phyloP scores from a whole-genome alignment of 2,113 vertebrate genomes.

The Gobio gobio region DNA sequence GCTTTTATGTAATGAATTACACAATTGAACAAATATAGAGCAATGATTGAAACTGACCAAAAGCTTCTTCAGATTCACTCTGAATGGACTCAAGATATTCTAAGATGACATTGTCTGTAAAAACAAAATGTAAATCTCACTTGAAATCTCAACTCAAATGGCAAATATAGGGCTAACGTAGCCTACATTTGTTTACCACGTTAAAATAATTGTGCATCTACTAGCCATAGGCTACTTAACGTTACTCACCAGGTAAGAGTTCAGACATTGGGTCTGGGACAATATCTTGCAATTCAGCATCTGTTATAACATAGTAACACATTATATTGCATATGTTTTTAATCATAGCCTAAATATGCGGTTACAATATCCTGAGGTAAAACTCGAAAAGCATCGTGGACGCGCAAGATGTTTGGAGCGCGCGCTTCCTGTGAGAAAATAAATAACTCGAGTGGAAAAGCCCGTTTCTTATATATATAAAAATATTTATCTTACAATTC shows the following conservation, averaged over 20 bases:
- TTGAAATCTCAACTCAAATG: background rate
- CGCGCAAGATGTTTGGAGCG: background rate
- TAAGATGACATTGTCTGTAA: background rate
- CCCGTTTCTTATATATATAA: background rate
- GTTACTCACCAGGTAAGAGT: constrained; percentile 42
- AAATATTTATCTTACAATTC: background rate
- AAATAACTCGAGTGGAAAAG: background rate
- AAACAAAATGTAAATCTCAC: background rate
- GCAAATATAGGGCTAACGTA: background rate
- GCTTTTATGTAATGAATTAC: background rate
- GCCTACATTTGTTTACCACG: background rate
- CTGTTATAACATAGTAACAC: background rate
- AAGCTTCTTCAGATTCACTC: constrained; percentile 30
- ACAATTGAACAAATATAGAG: background rate
- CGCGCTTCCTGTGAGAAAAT: too few species aligned
- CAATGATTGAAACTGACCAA: constrained; percentile 21
- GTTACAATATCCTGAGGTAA: background rate
- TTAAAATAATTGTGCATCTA: background rate
- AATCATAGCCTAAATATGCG: background rate
- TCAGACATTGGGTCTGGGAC: background rate
- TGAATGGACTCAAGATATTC: background rate
- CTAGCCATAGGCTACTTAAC: background rate
- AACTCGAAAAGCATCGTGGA: background rate
- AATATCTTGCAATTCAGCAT: background rate
- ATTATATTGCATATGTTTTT: background rate